Evolutionary conservation across 2,888 invertebrate genomes (phyloP), one percentile per base, ranked within the genome.

Genomic region (Coleophora deauratella): DNA sequence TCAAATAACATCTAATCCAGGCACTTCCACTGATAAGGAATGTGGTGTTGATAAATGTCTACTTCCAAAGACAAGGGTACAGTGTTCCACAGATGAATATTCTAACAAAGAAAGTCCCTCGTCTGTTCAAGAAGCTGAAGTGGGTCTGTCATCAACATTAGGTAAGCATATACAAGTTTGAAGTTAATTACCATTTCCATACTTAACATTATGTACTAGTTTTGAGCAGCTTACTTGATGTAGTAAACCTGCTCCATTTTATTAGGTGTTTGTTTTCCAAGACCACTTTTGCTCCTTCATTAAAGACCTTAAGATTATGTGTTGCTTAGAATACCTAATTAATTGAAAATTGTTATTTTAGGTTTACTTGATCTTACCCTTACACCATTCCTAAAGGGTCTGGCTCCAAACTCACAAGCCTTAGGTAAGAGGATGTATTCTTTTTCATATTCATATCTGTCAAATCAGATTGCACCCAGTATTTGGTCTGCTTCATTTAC

Each of bases 331-430:
- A 9, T 35, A 35, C 35, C 14, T 35, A 21, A 36, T 36, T 36
- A 36, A 38, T 33, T 32, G 38, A 15, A 40, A 10, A 12, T 40
- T 33, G 13, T 33, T 40, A 34, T 34, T 40, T 40, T 33, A 33
- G 34, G 30, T 21, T 40, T 21, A 13, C 34, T 34, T 33, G 34
- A 34, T 33, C 12, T 33, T 3, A 33, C 33, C 11, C 11, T 33
- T 3, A 33, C 33, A 12, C 33, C 33, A 33, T 33, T 33, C 11
- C 12, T 33, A 33, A 33, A 33, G 12, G 33, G 11, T 6, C 11
- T 21, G 21, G 21, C 21, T 21, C 21, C 33, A 12, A 33, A 12
- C 33, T n/a, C 33, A 2, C n/a, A 33, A 11, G 13, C 33, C 33
- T 12, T 33, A 33, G 33, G 33, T 33, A 33, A 33, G 33, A 33